Base-by-base conservation (phyloP, 2,113 vertebrate species). In the Lethenteron camtschaticum region DNA sequence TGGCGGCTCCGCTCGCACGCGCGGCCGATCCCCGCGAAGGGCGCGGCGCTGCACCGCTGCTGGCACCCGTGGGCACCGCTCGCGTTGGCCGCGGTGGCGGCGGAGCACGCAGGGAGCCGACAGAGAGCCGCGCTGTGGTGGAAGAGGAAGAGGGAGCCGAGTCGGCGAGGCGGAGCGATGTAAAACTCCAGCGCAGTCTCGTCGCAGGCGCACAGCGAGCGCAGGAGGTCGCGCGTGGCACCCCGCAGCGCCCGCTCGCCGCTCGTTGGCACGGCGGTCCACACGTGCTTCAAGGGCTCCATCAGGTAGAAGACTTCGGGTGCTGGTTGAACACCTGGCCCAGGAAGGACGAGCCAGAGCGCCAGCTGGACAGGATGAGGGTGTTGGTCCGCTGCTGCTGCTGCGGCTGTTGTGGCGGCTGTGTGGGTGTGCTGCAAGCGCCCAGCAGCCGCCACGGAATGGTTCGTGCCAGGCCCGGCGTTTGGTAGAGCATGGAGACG, bases 241-340 rank as follows among this genome's bases (percentile, higher is more conserved):
- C 68, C 60, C 12, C 71, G 73, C 11, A 73, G 57, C 16, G 24
- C 11, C 5, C 69, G 66, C 10, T 58, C 24, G 4, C 68, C 59
- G 12, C 20, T 57, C 57, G 16, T 41, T 3, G 20, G 12, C 18
- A 72, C 24, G 14, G 58, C 24, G 12, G 57, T 14, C 73, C 74
- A 79, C 57, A 77, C 63, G 0, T 80, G 76, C 74, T 74, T 77
- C 57, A 75, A 78, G 0, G 79, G 80, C 57, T 81, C 80, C 76
- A 76, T 78, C 68, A 81, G 70, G 69, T 79, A 80, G 73, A 81
- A 81, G 72, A 80, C 78, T 11, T 79, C 75, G 0, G 77, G 72
- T 80, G 77, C 73, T 79, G 79, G 13, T 74, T 76, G 7, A 81
- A 80, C n/a, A 78, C 70, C 72, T 80, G 77, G 12, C 78, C 79